These are phyloP conservation scores for Alexandromys oeconomus DNA, from an alignment of 2,797 vertebrate genomes.

Conservation along the genomic window DNA sequence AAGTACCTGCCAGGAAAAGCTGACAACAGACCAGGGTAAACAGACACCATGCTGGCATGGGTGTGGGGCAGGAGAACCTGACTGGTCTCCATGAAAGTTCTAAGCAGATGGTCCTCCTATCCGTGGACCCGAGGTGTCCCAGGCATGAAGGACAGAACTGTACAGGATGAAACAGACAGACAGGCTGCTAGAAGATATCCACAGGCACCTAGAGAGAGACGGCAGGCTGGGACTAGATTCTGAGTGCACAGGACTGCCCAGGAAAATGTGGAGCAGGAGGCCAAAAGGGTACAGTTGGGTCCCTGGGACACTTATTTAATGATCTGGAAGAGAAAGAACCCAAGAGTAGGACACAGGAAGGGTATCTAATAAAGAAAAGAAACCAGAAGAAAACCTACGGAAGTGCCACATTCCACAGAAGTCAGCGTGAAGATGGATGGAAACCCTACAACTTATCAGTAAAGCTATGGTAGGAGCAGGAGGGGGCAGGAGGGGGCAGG, in stretches of 20 bases:
- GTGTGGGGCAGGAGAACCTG: background rate
- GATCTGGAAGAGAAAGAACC: background rate
- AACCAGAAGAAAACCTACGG: background rate
- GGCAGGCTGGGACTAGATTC: background rate
- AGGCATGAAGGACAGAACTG: background rate
- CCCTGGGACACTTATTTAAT: background rate
- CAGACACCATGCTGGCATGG: background rate
- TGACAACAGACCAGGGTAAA: no score
- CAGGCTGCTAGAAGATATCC: background rate
- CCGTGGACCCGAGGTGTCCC: background rate
- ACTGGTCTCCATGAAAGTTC: no score
- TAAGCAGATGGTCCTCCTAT: background rate
- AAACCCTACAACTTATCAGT: no score
- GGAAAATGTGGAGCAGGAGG: background rate
- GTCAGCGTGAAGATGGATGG: no score
- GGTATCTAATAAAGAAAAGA: background rate
- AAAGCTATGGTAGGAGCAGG: no score
- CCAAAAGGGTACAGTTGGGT: background rate
- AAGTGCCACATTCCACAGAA: background rate
- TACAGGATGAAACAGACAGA: background rate
- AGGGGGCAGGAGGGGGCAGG: no score
- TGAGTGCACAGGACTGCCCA: background rate
- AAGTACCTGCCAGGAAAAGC: no score
- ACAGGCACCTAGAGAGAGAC: background rate
- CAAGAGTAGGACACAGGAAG: background rate